These are phyloP conservation scores for Numida meleagris DNA, from an alignment of 2,113 vertebrate species.

Conservation along the genomic window DNA sequence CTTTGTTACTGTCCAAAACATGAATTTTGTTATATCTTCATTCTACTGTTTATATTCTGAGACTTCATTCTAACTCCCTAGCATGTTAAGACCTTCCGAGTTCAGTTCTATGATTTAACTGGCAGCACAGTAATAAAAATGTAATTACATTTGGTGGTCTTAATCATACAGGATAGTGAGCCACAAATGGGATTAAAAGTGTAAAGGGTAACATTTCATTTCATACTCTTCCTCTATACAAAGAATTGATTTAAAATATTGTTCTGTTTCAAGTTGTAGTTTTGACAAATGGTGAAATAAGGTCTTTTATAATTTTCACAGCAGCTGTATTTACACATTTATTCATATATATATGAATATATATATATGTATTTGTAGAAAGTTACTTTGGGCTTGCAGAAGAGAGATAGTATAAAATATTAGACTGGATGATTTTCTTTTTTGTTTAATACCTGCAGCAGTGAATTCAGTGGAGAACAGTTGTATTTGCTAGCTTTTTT, in stretches of 20 bases:
- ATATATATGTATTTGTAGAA: not conserved
- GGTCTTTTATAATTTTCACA: not conserved
- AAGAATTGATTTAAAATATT: not conserved
- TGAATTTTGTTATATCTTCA: not conserved
- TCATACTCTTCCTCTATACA: not conserved
- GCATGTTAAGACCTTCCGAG: not conserved
- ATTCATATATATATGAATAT: no score
- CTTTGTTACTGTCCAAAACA: not conserved
- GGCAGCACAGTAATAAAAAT: not conserved
- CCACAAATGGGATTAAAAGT: not conserved
- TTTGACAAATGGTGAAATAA: not conserved
- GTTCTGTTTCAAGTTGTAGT: not conserved
- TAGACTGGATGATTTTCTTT: not conserved
- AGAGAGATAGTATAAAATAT: not conserved
- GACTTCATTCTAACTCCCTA: not conserved
- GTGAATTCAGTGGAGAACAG: not conserved
- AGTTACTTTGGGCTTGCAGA: not conserved
- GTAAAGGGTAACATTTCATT: not conserved
- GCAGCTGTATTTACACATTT: not conserved
- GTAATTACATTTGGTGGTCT: not conserved
- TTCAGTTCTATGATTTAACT: not conserved
- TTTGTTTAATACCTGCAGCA: not conserved
- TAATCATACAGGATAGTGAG: not conserved
- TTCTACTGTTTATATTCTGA: not conserved
- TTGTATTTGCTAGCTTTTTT: not conserved